Conservation (phyloP, 30 jellyfish, hydroid and myxozoan species). For the Aurelia aurita region DNA sequence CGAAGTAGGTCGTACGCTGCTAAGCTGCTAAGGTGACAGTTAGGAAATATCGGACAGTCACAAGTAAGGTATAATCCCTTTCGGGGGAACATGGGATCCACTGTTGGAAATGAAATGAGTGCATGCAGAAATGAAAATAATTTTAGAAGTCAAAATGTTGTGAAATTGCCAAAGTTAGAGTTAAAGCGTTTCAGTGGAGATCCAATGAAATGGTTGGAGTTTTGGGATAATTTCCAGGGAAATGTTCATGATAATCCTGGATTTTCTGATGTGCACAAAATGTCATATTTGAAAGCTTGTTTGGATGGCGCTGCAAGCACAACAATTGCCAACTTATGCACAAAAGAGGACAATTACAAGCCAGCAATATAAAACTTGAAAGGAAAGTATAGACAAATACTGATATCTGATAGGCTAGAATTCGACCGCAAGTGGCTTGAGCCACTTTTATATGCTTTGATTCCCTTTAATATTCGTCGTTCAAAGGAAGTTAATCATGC, state of each 20-base stretch:
- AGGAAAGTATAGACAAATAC: constrained; percentile 26
- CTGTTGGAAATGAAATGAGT: no score
- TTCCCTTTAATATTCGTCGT: constrained; percentile 22
- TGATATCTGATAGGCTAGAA: no score
- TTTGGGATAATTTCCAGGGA: constrained; percentile 37
- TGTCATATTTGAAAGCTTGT: constrained; percentile 53
- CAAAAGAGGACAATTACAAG: constrained; percentile 27
- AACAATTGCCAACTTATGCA: constrained; percentile 32
- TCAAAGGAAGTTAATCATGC: constrained; percentile 41
- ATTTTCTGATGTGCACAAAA: constrained; percentile 50
- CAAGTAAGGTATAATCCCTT: no score
- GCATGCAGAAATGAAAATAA: no score
- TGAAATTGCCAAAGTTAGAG: constrained; percentile 39
- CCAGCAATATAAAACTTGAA: constrained; percentile 21
- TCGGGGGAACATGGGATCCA: no score
- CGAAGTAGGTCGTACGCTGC: no score
- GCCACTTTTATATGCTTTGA: no score
- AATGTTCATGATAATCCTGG: constrained; percentile 34
- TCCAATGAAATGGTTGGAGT: constrained; percentile 62
- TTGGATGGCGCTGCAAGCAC: constrained; percentile 56
- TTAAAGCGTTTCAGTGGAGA: constrained; percentile 43
- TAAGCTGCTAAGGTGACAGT: no score
- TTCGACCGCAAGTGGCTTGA: no score
- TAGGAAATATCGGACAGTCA: no score
- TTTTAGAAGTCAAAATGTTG: no score